These are phyloP conservation scores for Drosophila kambysellisi DNA, from an alignment of 2,888 invertebrate species.

Conservation along the genomic window DNA sequence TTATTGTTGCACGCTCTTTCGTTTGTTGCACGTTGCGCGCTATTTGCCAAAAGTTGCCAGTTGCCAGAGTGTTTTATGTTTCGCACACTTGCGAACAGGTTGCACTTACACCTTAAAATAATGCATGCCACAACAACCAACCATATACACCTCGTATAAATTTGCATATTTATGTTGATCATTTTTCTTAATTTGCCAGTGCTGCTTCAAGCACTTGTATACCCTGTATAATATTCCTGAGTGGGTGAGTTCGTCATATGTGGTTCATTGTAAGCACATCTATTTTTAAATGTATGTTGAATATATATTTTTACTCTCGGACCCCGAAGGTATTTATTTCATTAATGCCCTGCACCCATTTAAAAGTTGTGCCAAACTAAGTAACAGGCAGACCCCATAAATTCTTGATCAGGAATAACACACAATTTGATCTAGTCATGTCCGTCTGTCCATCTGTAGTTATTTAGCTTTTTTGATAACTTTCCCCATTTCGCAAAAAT, in stretches of 20 bases:
- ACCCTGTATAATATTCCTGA: not conserved
- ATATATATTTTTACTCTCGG: too few species aligned
- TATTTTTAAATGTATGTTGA: not conserved
- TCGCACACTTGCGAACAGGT: conserved; percentile 29
- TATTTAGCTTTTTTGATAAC: not conserved
- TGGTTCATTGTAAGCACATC: not conserved
- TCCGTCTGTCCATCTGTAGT: not conserved
- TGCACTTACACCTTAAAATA: conserved; percentile 41
- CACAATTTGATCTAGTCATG: not conserved
- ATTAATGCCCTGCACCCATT: too few species aligned
- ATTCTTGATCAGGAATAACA: not conserved
- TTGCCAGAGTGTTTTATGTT: conserved; percentile 45
- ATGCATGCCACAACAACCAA: conserved; percentile 27
- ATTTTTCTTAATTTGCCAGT: conserved; percentile 23
- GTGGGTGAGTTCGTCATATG: not conserved
- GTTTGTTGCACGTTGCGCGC: conserved; percentile 16
- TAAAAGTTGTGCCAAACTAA: too few species aligned
- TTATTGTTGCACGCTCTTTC: conserved; percentile 10
- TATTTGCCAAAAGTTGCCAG: conserved; percentile 25
- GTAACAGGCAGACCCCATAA: not conserved
- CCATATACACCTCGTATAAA: conserved; percentile 9
- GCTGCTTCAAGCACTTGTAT: conserved; percentile 8
- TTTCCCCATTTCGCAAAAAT: too few species aligned
- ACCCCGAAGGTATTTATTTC: not conserved
- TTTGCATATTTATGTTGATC: conserved; percentile 19